Evolutionary conservation across 2,113 vertebrate genomes (phyloP).

Genomic region (Microtus montanus): DNA sequence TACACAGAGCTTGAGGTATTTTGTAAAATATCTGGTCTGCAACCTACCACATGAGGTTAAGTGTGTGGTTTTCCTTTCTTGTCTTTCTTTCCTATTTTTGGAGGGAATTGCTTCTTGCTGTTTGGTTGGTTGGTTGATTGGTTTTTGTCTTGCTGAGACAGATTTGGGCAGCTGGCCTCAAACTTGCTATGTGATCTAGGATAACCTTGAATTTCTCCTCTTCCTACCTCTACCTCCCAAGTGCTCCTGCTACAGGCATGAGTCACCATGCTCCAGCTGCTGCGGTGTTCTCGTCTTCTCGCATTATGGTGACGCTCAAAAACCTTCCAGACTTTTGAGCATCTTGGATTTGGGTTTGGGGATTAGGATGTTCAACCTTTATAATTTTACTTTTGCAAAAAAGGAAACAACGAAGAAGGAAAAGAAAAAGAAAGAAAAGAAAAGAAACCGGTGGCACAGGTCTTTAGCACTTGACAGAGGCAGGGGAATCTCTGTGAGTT

Average conservation of each 20-base stretch:
- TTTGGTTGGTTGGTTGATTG: neutral
- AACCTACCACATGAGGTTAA: neutral
- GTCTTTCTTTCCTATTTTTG: neutral
- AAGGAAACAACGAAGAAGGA: neutral
- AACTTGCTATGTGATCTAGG: neutral
- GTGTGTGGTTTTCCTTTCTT: neutral
- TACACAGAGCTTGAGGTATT: neutral
- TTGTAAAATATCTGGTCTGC: neutral
- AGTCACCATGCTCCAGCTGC: neutral
- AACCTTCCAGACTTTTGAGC: neutral
- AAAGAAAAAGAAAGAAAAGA: too few species aligned
- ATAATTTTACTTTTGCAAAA: slow-evolving; percentile 4
- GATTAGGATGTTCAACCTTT: neutral
- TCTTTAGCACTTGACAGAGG: too few species aligned
- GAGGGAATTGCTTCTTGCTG: neutral
- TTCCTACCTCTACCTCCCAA: neutral
- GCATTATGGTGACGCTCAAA: neutral
- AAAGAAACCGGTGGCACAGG: too few species aligned
- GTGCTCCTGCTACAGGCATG: neutral
- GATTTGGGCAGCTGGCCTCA: neutral
- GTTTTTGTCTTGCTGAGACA: neutral
- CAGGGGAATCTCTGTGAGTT: too few species aligned
- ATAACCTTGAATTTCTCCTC: neutral
- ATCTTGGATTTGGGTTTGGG: neutral
- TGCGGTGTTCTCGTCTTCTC: neutral